phyloP scores from a whole-genome alignment of 1,140 invertebrate species.

The Drosophila ironensis region DNA sequence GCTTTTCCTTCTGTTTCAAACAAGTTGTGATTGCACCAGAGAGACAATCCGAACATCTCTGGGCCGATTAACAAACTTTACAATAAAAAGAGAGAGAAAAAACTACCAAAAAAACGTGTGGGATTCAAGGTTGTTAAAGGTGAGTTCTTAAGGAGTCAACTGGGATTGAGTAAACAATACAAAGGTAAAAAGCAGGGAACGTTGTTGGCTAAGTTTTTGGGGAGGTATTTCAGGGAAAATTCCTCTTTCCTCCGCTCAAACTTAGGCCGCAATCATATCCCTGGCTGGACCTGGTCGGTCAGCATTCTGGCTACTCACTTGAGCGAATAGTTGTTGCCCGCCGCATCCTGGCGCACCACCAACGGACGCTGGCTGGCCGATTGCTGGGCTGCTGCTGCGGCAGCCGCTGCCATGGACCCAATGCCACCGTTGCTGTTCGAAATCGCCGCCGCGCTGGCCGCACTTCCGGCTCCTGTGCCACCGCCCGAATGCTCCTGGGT shows the following conservation, averaged over 20 bases:
- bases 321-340: conserved; percentile 83
- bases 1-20: conserved; percentile 21
- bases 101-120: conserved; percentile 27
- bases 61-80: conserved; percentile 16
- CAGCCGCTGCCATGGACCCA: conserved; percentile 67
- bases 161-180: conserved; percentile 27
- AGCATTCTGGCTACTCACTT: conserved; percentile 83
- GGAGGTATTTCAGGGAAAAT: too few species aligned
- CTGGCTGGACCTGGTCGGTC: not conserved
- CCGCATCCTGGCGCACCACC: conserved; percentile 86
- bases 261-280: not conserved
- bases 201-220: not conserved
- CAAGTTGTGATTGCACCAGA: conserved; percentile 25
- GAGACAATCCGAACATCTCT: conserved; percentile 17
- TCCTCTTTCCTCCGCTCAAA: not conserved
- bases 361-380: conserved; percentile 83
- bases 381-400: conserved; percentile 65
- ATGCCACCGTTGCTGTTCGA: conserved; percentile 69
- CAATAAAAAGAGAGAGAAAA: not conserved
- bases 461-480: conserved; percentile 21
- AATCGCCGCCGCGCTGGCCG: conserved; percentile 57
- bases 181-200: not conserved
- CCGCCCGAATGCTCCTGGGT: conserved; percentile 86
- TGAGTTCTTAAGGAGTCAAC: conserved; percentile 15
- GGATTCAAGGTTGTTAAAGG: not conserved